These are phyloP conservation scores for Eupleurogrammus muticus DNA, from an alignment of 2,797 vertebrate species.

Conservation along the genomic window DNA sequence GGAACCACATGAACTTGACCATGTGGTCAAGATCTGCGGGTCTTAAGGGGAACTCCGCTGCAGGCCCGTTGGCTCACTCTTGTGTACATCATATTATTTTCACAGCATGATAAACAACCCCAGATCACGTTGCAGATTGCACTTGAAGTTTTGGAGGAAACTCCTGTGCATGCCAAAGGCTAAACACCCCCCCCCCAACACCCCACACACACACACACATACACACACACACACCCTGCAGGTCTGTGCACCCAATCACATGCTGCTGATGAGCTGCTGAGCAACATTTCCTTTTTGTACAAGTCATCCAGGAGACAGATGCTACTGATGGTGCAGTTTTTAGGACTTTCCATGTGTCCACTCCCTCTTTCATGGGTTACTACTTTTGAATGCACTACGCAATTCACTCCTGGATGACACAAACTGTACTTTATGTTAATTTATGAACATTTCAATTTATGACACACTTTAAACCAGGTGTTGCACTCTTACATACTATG, in stretches of 20 bases:
- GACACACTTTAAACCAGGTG: no score
- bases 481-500: no score
- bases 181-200: neutral
- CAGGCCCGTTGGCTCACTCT: conserved; percentile 7
- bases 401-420: neutral
- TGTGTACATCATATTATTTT: neutral
- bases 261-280: conserved; percentile 9
- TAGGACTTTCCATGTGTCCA: conserved; percentile 31
- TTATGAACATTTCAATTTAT: no score
- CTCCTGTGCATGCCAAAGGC: conserved; percentile 30
- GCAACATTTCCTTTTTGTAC: conserved; percentile 16
- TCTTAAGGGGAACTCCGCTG: conserved; percentile 52
- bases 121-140: conserved; percentile 20
- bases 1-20: conserved; percentile 6
- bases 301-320: conserved; percentile 17
- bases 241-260: neutral
- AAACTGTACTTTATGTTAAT: no score
- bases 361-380: neutral
- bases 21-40: conserved; percentile 18
- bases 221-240: no score
- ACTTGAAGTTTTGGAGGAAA: conserved; percentile 54
- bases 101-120: conserved; percentile 24
- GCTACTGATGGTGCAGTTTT: conserved; percentile 27
- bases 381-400: neutral
- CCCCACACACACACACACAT: no score